phyloP scores from a whole-genome alignment of 2,797 vertebrate species.

The Myotis findleyi region DNA sequence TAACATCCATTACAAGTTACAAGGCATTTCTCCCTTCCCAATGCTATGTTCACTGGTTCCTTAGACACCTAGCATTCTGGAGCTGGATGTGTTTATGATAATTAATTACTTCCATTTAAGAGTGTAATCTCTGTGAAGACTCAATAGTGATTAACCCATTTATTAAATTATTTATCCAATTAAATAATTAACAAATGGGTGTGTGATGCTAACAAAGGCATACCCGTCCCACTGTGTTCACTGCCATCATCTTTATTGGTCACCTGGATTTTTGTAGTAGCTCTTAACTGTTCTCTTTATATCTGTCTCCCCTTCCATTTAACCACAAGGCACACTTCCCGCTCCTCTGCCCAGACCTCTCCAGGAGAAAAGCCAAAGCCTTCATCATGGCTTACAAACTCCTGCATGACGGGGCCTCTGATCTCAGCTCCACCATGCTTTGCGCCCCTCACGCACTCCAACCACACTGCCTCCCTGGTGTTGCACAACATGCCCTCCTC shows the following conservation, averaged over 20 bases:
- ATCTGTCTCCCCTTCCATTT: not conserved
- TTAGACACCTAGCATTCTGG: not conserved
- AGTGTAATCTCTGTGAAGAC: not conserved
- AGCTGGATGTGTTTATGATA: not conserved
- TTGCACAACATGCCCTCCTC: not conserved
- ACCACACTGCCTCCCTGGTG: not conserved
- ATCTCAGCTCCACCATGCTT: accelerated
- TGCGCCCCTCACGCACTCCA: too few relatives aligned
- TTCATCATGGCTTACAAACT: not conserved
- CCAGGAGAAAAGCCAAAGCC: not conserved
- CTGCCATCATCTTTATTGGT: not conserved
- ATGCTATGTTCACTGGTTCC: not conserved
- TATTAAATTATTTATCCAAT: not conserved
- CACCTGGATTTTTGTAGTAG: not conserved
- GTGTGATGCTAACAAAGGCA: not conserved
- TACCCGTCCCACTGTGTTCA: not conserved
- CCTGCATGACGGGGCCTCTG: not conserved
- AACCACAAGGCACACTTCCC: not conserved
- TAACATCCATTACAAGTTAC: not conserved
- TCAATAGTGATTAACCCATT: not conserved
- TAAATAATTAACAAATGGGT: not conserved
- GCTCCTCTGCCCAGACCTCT: not conserved
- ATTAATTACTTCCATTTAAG: not conserved
- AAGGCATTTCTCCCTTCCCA: not conserved
- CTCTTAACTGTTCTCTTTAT: not conserved